Conservation (phyloP, 2,888 invertebrate genomes). For the Itoplectis maculator region DNA sequence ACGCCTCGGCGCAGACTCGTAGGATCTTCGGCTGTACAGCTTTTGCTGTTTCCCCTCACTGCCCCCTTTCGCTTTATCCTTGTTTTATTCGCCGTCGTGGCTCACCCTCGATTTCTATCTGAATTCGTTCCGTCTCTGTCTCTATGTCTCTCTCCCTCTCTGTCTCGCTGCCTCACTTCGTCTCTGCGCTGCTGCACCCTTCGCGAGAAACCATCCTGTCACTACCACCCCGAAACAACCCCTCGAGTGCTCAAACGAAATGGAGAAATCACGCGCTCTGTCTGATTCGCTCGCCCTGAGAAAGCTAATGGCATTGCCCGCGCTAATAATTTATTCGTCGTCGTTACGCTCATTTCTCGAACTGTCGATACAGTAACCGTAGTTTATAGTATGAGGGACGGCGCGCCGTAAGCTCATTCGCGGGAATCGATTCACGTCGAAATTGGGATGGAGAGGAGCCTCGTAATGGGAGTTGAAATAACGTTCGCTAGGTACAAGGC, state of each 20-base stretch:
- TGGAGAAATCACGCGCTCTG: constrained; percentile 62
- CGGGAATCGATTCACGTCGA: constrained; percentile 40
- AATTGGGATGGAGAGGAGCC: constrained; percentile 29
- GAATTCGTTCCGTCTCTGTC: constrained; percentile 41
- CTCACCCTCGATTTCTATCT: constrained; percentile 63
- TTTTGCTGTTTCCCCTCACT: not conserved
- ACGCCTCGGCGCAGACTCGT: constrained; percentile 10
- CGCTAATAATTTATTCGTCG: constrained; percentile 71
- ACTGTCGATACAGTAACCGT: constrained; percentile 41
- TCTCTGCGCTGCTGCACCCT: constrained; percentile 54
- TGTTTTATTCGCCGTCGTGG: constrained; percentile 17
- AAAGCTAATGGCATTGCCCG: constrained; percentile 73
- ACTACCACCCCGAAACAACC: constrained; percentile 23
- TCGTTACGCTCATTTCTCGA: constrained; percentile 47
- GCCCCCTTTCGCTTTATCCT: not conserved
- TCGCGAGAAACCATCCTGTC: constrained; percentile 20
- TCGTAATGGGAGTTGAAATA: constrained; percentile 48
- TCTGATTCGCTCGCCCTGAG: constrained; percentile 63
- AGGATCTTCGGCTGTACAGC: constrained; percentile 12
- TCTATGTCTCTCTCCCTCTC: constrained; percentile 33
- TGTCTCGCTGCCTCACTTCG: constrained; percentile 38
- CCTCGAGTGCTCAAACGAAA: constrained; percentile 53
- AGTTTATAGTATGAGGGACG: constrained; percentile 5
- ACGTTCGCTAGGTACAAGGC: constrained; percentile 16
- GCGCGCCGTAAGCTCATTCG: constrained; percentile 31